Evolutionary conservation across 1,140 invertebrate species (phyloP).

Genomic region (Yoshiicerus persimilis): DNA sequence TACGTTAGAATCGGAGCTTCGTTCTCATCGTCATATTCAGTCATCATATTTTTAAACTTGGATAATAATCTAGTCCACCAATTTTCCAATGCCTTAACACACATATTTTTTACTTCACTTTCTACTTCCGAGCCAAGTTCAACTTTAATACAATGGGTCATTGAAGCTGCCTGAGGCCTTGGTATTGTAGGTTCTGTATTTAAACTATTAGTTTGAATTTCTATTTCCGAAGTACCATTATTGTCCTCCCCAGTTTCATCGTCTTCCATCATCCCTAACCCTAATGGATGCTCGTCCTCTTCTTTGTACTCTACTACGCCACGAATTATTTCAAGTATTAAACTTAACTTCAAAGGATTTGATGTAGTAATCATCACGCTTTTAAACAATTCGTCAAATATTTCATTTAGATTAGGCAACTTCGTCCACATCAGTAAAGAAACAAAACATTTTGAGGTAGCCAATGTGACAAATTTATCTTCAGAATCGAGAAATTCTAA

Average conservation of each 20-base stretch:
- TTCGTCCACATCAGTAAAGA: constrained; percentile 80
- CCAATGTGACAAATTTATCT: constrained; percentile 77
- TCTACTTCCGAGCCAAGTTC: constrained; percentile 70
- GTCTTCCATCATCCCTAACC: constrained; percentile 54
- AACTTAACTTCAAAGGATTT: constrained; percentile 69
- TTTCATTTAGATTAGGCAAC: constrained; percentile 51
- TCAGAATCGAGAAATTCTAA: constrained; percentile 73
- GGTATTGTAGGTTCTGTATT: neutral
- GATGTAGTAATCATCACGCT: constrained; percentile 29
- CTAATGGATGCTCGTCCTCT: constrained; percentile 74
- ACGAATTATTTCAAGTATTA: constrained; percentile 79
- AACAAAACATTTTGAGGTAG: constrained; percentile 74
- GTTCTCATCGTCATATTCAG: constrained; percentile 60
- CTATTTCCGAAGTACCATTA: neutral
- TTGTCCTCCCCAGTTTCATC: constrained; percentile 46
- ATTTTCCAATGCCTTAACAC: constrained; percentile 77
- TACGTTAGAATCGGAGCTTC: constrained; percentile 74
- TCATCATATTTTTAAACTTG: constrained; percentile 59
- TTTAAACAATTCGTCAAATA: constrained; percentile 60
- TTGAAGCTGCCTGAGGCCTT: neutral
- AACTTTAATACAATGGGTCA: constrained; percentile 34
- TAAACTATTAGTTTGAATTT: neutral
- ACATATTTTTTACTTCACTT: constrained; percentile 74
- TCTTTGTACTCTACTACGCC: constrained; percentile 85
- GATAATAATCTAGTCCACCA: constrained; percentile 76